Evolutionary conservation across 1,140 invertebrate species (phyloP).

Genomic region (Lanistes nyassanus): DNA sequence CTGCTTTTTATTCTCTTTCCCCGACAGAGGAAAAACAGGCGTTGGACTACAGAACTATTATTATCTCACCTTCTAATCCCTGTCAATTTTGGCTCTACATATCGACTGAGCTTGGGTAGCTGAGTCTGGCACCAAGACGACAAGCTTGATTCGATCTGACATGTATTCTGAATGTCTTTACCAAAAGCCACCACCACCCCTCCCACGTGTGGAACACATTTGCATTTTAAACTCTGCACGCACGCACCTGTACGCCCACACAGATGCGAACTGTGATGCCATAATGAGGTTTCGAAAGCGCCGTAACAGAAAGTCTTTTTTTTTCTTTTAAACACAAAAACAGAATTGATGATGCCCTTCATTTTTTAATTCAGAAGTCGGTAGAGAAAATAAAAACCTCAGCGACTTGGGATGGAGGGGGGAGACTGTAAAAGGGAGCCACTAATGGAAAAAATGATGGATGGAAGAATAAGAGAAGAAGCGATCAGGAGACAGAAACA

Average conservation of each 20-base stretch:
- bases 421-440: slow-evolving; percentile 8
- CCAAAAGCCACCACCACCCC: not conserved
- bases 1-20: not conserved
- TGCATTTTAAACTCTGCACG: not conserved
- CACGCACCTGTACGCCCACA: slow-evolving; percentile 9
- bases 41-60: not conserved
- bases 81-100: not conserved
- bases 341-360: not conserved
- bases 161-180: not conserved
- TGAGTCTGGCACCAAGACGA: not conserved
- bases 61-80: not conserved
- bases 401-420: not conserved
- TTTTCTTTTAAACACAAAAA: slow-evolving; percentile 2
- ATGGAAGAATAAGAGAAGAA: slow-evolving; percentile 15
- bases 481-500: slow-evolving; percentile 8
- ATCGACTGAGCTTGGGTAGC: not conserved
- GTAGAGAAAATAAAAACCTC: not conserved
- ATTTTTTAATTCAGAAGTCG: not conserved
- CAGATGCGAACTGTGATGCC: not conserved
- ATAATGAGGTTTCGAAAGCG: not conserved
- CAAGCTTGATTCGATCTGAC: not conserved
- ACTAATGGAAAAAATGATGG: not conserved
- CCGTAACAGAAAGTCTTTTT: not conserved
- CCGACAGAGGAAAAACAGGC: not conserved
- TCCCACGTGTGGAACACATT: not conserved